A percentile compares a stretch with the other conserved stretches of the same genome.
phyloP scores from a whole-genome alignment of 1,140 invertebrate species.

The Octopus bimaculoides region DNA sequence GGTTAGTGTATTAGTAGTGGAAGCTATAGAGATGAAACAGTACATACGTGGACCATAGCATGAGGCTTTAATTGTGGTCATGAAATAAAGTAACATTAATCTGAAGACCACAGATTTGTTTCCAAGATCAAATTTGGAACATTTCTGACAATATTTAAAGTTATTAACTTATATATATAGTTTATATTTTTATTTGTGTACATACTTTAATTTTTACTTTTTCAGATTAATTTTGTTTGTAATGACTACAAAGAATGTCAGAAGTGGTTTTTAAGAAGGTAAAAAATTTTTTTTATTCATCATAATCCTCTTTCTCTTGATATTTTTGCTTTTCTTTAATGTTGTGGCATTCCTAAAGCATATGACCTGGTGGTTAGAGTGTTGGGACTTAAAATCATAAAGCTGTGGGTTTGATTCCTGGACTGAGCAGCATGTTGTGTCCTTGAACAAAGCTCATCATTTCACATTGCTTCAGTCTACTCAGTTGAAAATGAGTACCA shows the following conservation, averaged over 20 bases:
- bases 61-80: too few relatives aligned
- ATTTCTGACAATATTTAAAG: too few relatives aligned
- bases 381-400: background rate
- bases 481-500: too few relatives aligned
- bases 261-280: background rate
- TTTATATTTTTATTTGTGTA: too few relatives aligned
- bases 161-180: too few relatives aligned
- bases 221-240: conserved; percentile 1
- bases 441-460: background rate
- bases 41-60: too few relatives aligned
- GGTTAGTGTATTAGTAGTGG: too few relatives aligned
- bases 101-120: too few relatives aligned
- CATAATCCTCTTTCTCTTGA: background rate
- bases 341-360: background rate
- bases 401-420: background rate
- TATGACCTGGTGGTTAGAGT: background rate
- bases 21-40: too few relatives aligned
- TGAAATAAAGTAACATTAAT: too few relatives aligned
- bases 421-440: background rate
- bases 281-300: background rate
- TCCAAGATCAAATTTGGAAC: too few relatives aligned
- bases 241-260: background rate
- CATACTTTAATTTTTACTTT: background rate
- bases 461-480: too few relatives aligned
- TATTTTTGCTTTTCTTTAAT: background rate